Conservation (phyloP, 2,888 invertebrate genomes). For the Cantharis flavilabris region DNA sequence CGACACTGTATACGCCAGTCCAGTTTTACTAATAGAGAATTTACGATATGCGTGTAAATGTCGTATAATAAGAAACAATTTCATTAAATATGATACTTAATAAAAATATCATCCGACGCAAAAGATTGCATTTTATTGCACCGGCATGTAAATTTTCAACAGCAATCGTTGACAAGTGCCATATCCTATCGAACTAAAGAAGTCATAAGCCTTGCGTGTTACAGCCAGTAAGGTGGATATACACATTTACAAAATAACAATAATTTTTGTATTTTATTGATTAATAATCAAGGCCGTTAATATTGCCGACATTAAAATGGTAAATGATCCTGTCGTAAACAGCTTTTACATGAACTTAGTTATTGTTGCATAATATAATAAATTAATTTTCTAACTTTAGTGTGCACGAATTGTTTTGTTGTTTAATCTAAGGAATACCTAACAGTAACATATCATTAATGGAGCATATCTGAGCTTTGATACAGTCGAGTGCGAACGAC, state of each 20-base stretch:
- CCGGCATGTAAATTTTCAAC: slow-evolving; percentile 26
- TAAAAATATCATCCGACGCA: slow-evolving; percentile 28
- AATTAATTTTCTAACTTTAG: background rate
- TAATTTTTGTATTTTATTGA: slow-evolving; percentile 23
- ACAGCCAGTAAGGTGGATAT: background rate
- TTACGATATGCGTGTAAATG: slow-evolving; percentile 22
- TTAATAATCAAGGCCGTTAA: slow-evolving; percentile 13
- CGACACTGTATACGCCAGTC: background rate
- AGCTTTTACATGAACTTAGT: background rate
- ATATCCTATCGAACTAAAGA: slow-evolving; percentile 13
- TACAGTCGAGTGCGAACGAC: slow-evolving; percentile 32
- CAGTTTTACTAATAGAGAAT: slow-evolving; percentile 1
- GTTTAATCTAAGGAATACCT: background rate
- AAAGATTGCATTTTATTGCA: slow-evolving; percentile 19
- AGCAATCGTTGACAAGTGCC: slow-evolving; percentile 29
- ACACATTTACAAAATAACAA: slow-evolving; percentile 21
- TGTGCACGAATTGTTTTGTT: background rate
- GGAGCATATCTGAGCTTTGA: slow-evolving; percentile 28
- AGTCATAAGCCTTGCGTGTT: slow-evolving; percentile 26
- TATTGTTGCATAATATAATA: slow-evolving; percentile 5
- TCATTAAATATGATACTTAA: slow-evolving; percentile 23
- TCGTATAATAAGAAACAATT: slow-evolving; percentile 22
- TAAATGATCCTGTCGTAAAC: background rate
- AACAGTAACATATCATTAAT: slow-evolving; percentile 27
- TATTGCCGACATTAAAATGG: background rate